Percentiles rank a stretch among this genome's conserved stretches.
phyloP scores from a whole-genome alignment of 2,888 invertebrate species.

The Endotricha flammealis region DNA sequence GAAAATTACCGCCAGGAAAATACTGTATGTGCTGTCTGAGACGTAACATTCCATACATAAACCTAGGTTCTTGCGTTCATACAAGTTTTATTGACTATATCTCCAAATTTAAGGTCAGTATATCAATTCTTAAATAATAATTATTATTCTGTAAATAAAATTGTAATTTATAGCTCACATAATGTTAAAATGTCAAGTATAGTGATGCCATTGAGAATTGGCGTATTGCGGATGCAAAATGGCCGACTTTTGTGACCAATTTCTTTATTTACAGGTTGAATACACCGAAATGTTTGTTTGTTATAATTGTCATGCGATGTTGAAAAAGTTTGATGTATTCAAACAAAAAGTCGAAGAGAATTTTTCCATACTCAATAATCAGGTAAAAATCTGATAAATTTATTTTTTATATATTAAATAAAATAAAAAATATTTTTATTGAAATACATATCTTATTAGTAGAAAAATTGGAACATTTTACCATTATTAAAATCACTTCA shows the following conservation, averaged over 20 bases:
- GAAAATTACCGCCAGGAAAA: slow-evolving; percentile 1
- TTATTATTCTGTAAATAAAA: slow-evolving; percentile 8
- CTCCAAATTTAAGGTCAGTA: slow-evolving; percentile 37
- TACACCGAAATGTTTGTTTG: slow-evolving; percentile 32
- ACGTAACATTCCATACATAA: slow-evolving; percentile 29
- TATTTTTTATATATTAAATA: slow-evolving; percentile 3
- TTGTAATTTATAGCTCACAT: slow-evolving; percentile 9
- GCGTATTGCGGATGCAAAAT: slow-evolving; percentile 34
- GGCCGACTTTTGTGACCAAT: slow-evolving; percentile 20
- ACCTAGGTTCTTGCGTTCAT: slow-evolving; percentile 41
- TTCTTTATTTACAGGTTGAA: slow-evolving; percentile 29
- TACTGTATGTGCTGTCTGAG: slow-evolving; percentile 43
- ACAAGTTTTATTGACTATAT: slow-evolving; percentile 31
- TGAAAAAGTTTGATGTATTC: slow-evolving; percentile 44
- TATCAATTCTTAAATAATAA: no score
- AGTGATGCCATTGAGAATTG: slow-evolving; percentile 32
- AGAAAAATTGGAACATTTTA: no score
- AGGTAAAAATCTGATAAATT: no score
- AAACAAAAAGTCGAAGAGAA: slow-evolving; percentile 37
- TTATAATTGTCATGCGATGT: slow-evolving; percentile 37
- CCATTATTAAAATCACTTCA: no score
- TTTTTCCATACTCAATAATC: slow-evolving; percentile 26
- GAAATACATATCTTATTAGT: no score
- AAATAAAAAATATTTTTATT: no score
- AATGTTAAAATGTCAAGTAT: slow-evolving; percentile 18